Evolutionary conservation across 2,888 invertebrate genomes (phyloP), one percentile per base, ranked within the genome.

Genomic region (Pegoplata infirma): DNA sequence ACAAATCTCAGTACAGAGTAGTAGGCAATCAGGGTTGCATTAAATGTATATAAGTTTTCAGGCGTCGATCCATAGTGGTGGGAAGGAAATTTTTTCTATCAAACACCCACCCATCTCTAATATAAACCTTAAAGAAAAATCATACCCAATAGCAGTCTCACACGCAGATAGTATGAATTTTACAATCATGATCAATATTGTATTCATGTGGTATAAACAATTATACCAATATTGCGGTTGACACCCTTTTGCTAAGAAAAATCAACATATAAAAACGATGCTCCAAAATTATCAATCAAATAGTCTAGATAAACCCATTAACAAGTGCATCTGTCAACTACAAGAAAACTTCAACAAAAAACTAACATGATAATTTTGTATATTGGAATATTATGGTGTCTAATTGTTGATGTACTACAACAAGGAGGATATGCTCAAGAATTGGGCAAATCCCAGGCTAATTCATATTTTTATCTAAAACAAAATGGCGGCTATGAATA

Each of bases 401-500:
- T 75, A n/a, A 17, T 61, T 49, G 3, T n/a, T n/a, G 51, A n/a
- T 12, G 59, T 17, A 44, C 40, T 7, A 46, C 64, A 61, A 40
- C 55, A 49, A 40, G 66, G 28, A 47, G 19, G 8, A 1, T 32
- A 32, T 32, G 49, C 49, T 46, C 76, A 66, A 55, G 56, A 61
- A 58, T 64, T 73, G 19, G 61, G 36, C 7, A 76, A 75, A 64
- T 55, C 79, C 1, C 75, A 72, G 10, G 66, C 79, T 19, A 79
- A 51, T 12, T 75, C 79, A 4, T 79, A 79, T 44, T 79, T 72
- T 63, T 67, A 67, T 63, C 67, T 79, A 21, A 79, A 79, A 47
- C 75, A 67, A 59, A 88, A 90, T 82, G 90, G 91, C 12, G 87
- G 84, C 5, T 86, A 87, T 66, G 86, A 85, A 53, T 88, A 86